Evolutionary conservation across 2,113 vertebrate genomes (phyloP), one percentile per base, ranked within the genome.

Genomic region (Ornithorhynchus anatinus): DNA sequence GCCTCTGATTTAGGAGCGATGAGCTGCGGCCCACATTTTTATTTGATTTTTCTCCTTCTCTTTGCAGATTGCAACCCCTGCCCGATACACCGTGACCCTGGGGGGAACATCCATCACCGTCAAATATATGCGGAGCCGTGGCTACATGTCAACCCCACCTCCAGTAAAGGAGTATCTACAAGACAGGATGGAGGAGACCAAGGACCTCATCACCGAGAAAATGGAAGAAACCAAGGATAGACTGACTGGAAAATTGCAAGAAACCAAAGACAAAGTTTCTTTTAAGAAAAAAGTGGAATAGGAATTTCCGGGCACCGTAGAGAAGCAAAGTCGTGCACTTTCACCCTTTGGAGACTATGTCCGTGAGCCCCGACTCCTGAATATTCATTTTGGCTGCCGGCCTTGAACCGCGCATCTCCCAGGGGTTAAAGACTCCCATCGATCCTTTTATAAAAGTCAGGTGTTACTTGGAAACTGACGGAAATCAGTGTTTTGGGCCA

Each of bases 241-340:
- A 66, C 90, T 95, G 63, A 92, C 85, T 22, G 94, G 86, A 81
- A 98, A 96, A 70, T 86, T 97, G 43, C 95, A 96, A 50, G 96
- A 97, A 90, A 98, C 97, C 85, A 98, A 98, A 96, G 97, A 94
- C 39, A 95, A 97, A 91, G 95, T 99, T 77, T 94, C 96, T 19
- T 96, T 98, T 76, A 93, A 95, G 78, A 98, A 98, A 89, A 96
- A 97, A 81, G 88, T 92, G 7, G 94, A 98, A 45, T 96, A 95
- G 75, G 40, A 59, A 80, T 62, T 76, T 79, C 77, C 59, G 61
- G 58, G 6, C 57, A 69, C 70, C 70, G 77, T 48, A 4, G 47
- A 50, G 68, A 35, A 72, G 33, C 45, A 59, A 82, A 69, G 35
- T 67, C 54, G 75, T 67, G 58, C 75, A 80, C 86, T 91, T 91